phyloP scores from a whole-genome alignment of 2,797 vertebrate genomes.

The Sparus aurata region DNA sequence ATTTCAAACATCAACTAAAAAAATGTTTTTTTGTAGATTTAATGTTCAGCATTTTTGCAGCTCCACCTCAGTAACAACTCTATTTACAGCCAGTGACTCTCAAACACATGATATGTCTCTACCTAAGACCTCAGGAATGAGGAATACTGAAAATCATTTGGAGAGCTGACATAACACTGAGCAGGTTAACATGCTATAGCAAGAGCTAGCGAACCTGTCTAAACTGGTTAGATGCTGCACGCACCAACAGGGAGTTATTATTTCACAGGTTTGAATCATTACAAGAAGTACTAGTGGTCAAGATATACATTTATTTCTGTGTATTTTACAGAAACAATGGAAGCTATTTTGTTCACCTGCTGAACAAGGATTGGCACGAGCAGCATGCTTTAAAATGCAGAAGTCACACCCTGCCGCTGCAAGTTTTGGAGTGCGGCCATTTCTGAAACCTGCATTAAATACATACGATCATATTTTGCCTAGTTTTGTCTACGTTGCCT shows the following conservation, averaged over 20 bases:
- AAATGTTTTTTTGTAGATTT: too few species aligned
- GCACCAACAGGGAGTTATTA: too few species aligned
- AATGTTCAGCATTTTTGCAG: not conserved
- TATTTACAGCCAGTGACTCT: not conserved
- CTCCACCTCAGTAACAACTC: not conserved
- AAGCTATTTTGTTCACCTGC: not conserved
- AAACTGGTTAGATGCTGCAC: not conserved
- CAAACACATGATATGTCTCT: not conserved
- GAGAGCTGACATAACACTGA: not conserved
- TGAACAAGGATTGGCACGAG: not conserved
- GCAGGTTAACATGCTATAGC: not conserved
- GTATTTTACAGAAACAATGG: not conserved
- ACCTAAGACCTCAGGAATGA: not conserved
- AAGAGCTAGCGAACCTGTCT: not conserved
- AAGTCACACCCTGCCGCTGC: not conserved
- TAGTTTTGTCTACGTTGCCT: too few species aligned
- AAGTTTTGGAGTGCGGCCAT: not conserved
- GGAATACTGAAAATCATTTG: not conserved
- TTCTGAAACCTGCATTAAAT: slow-evolving; percentile 1
- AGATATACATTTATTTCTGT: not conserved
- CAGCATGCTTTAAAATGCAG: not conserved
- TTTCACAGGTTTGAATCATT: not conserved
- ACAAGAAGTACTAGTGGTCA: too few species aligned
- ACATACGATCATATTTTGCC: not conserved
- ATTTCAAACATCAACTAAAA: not conserved